Conservation (phyloP, 2,113 vertebrate species). For the Forbesichthys papilliferus region DNA sequence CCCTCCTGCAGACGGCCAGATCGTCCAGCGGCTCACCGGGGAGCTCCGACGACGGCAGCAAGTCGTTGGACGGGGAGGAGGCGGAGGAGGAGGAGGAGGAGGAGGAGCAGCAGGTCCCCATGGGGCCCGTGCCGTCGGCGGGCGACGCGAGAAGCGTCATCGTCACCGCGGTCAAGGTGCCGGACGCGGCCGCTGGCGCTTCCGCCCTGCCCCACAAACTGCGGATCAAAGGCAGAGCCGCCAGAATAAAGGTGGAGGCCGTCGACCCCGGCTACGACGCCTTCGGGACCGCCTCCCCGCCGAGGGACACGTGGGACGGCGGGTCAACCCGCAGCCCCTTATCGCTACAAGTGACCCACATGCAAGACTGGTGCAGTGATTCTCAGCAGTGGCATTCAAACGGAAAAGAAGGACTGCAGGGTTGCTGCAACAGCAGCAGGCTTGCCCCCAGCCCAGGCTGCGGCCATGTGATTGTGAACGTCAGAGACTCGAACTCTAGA, state of each 20-base stretch:
- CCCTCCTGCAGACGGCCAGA: constrained; percentile 82
- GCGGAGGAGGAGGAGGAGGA: constrained; percentile 69
- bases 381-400: constrained; percentile 85
- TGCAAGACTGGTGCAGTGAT: constrained; percentile 88
- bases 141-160: constrained; percentile 82
- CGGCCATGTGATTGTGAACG: constrained; percentile 54
- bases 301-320: constrained; percentile 73
- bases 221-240: constrained; percentile 89
- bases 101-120: constrained; percentile 96
- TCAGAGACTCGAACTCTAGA: constrained; percentile 80
- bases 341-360: constrained; percentile 86
- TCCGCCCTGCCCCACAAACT: constrained; percentile 96
- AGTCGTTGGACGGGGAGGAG: constrained; percentile 79
- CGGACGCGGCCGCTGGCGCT: constrained; percentile 85
- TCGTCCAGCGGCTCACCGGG: constrained; percentile 91
- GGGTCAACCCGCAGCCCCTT: constrained; percentile 83
- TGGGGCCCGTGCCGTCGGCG: constrained; percentile 80
- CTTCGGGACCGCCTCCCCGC: constrained; percentile 79
- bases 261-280: constrained; percentile 86
- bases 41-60: constrained; percentile 89
- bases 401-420: constrained; percentile 75
- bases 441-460: constrained; percentile 25
- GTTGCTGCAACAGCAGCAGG: constrained; percentile 65
- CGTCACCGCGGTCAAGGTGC: constrained; percentile 85
- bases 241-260: constrained; percentile 91